phyloP scores from a whole-genome alignment of 2,797 vertebrate genomes.

The Vipera latastei region DNA sequence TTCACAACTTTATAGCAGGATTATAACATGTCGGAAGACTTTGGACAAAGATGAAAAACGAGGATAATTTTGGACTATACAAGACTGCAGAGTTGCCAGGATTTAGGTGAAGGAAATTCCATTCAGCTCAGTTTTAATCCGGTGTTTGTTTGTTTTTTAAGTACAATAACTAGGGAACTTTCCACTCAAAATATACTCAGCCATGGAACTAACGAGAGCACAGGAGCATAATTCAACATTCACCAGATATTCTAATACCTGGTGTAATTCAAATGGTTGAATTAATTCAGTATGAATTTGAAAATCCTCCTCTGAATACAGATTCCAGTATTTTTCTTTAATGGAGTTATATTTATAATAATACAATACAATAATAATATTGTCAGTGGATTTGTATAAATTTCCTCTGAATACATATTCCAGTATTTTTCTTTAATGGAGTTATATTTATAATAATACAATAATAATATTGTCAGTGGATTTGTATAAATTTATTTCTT shows the following conservation, averaged over 20 bases:
- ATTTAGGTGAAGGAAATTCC: not conserved
- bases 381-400: constrained; percentile 23
- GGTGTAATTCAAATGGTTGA: constrained; percentile 50
- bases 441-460: not conserved
- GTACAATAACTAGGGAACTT: constrained; percentile 37
- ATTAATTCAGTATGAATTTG: constrained; percentile 46
- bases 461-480: not conserved
- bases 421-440: constrained; percentile 47
- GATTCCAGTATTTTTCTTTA: constrained; percentile 46
- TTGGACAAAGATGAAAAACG: not conserved
- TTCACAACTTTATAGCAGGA: too few relatives aligned
- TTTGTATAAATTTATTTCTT: constrained; percentile 35
- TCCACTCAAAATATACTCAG: constrained; percentile 52
- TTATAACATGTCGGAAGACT: not conserved
- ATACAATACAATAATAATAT: too few relatives aligned
- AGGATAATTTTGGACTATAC: not conserved
- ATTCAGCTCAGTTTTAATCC: constrained; percentile 10
- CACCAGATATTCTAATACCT: constrained; percentile 51
- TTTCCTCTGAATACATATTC: constrained; percentile 30
- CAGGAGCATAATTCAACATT: constrained; percentile 41
- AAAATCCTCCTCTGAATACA: constrained; percentile 47
- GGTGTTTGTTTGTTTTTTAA: not conserved
- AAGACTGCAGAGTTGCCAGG: not conserved
- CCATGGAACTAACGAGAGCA: constrained; percentile 7
- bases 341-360: constrained; percentile 3